A percentile compares a stretch with the other conserved stretches of the same genome.
phyloP scores from a whole-genome alignment of 1,140 invertebrate genomes.

The Drosophila lacertosa region DNA sequence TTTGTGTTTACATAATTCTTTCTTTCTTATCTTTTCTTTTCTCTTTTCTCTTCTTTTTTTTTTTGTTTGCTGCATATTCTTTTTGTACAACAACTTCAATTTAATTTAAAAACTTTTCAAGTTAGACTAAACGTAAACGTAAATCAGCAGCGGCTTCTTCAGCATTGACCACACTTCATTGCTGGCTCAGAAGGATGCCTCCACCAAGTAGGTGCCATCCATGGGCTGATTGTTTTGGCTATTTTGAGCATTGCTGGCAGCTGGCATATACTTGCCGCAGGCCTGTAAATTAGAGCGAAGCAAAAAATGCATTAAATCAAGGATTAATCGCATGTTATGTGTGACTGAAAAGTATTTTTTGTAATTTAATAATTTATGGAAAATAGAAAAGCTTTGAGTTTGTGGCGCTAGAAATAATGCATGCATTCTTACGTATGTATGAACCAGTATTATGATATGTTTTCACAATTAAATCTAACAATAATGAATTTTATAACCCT shows the following conservation, averaged over 20 bases:
- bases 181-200: slow-evolving; percentile 88
- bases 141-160: slow-evolving; percentile 59
- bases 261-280: slow-evolving; percentile 93
- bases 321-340: slow-evolving; percentile 4
- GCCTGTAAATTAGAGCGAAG: slow-evolving; percentile 84
- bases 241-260: slow-evolving; percentile 89
- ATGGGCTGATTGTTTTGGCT: slow-evolving; percentile 91
- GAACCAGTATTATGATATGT: too few relatives aligned
- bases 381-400: background rate
- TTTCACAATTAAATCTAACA: too few relatives aligned
- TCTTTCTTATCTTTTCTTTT: too few relatives aligned
- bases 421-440: background rate
- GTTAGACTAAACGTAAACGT: slow-evolving; percentile 68
- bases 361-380: background rate
- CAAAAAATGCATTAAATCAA: slow-evolving; percentile 41
- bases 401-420: background rate
- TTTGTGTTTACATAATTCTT: too few relatives aligned
- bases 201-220: slow-evolving; percentile 92
- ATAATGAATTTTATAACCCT: too few relatives aligned
- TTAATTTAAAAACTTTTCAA: slow-evolving; percentile 78
- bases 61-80: slow-evolving; percentile 32
- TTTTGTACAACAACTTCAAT: slow-evolving; percentile 68
- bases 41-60: slow-evolving; percentile 31
- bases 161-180: slow-evolving; percentile 14
- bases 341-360: background rate